phyloP scores from a whole-genome alignment of 2,113 vertebrate genomes.

The Peromyscus leucopus region DNA sequence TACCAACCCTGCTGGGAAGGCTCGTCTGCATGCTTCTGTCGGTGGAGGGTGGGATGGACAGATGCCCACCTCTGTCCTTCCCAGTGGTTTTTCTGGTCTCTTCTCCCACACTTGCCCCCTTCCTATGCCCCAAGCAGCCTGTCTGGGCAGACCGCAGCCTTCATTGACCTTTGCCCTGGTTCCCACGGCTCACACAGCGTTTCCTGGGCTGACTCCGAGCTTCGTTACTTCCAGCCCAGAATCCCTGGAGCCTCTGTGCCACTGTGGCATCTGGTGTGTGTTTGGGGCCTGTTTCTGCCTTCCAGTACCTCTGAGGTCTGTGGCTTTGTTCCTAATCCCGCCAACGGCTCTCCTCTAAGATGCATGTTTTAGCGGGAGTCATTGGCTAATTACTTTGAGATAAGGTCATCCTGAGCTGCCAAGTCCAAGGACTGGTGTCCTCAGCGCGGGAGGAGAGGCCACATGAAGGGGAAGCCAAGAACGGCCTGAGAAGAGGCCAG shows the following conservation, averaged over 20 bases:
- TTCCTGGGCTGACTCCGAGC: not conserved
- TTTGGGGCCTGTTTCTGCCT: not conserved
- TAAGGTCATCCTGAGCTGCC: not conserved
- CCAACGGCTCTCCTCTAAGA: not conserved
- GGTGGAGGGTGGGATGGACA: rapidly evolving
- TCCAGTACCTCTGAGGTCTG: not conserved
- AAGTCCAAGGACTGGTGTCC: rapidly evolving
- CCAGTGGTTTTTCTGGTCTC: not conserved
- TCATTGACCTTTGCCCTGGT: conserved; percentile 10
- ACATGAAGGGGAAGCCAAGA: rapidly evolving
- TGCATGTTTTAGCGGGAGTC: not conserved
- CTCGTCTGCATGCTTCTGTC: no score
- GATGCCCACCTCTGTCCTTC: not conserved
- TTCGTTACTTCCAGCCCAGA: not conserved
- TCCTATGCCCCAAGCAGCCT: not conserved
- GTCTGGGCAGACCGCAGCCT: not conserved
- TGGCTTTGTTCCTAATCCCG: not conserved
- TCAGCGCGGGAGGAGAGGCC: no score
- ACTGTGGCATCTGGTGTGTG: not conserved
- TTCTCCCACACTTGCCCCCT: not conserved
- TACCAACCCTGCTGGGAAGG: rapidly evolving
- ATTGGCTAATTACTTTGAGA: not conserved
- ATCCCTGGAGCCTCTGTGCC: not conserved
- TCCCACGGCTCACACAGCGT: not conserved
- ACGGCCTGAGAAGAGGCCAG: not conserved